Evolutionary conservation across 2,797 vertebrate genomes (phyloP), one percentile per base, ranked within the genome.

Genomic region (Orestias chungarensis): DNA sequence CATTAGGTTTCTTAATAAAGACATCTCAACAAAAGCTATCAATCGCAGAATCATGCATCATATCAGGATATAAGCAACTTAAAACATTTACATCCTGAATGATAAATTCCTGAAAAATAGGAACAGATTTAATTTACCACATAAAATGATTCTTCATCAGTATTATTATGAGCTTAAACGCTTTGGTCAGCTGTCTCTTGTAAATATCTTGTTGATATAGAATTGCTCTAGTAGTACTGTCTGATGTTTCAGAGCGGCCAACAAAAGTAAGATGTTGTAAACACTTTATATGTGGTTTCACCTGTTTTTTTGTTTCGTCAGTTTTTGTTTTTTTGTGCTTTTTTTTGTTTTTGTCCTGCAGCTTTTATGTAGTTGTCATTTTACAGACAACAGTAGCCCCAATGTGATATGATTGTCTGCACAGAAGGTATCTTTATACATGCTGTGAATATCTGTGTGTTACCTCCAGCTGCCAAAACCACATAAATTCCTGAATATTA

Each of bases 401-500:
- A n/a, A n/a, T n/a, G n/a, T n/a, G n/a, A n/a, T n/a, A n/a, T n/a
- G n/a, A n/a, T n/a, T n/a, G n/a, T n/a, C n/a, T n/a, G n/a, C 1
- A 12, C 6, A 1, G 23, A 12, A 40, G 12, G 15, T 20, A 62
- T 40, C 6, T n/a, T 62, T 38, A 62, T n/a, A 20, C 18, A 9
- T 40, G 35, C 20, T 6, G 35, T 40, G 35, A 62, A 6, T n/a
- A 7, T 2, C 6, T 4, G 9, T 4, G 11, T 54, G 25, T 54
- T 54, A 54, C 23, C 12, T 55, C 11, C 15, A 35, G 38, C 59
- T 3, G 15, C 35, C 15, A n/a, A 9, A 40, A 4, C 9, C 38
- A 40, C 38, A 40, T 9, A 40, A 61, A 31, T 38, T 70, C 73
- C 82, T 66, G 11, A 40, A 83, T 66, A 20, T 64, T 55, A 72